Base-by-base conservation (phyloP, 2,797 vertebrate genomes). In the Morelia viridis region DNA sequence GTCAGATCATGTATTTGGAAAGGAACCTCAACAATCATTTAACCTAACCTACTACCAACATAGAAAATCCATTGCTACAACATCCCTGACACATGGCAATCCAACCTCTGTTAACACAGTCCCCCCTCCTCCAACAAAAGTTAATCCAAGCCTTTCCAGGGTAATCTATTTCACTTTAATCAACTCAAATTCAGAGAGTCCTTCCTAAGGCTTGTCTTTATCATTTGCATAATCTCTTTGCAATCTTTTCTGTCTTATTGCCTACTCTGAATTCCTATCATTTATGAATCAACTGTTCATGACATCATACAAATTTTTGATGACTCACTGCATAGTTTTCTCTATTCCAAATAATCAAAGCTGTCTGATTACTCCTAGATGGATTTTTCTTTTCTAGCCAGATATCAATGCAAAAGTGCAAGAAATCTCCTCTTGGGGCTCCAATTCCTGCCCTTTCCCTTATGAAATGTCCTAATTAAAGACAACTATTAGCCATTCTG, bases 401-500 rank as follows among this genome's bases (percentile, higher is more conserved):
- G 6, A 41, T 90, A 90, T 46, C 41, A 50, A 57, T 22, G 50
- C 71, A 71, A 31, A 92, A 26, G 5, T 71, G 31, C 6, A 26
- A n/a, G 0, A 41, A 41, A 2, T 0, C 17, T 50, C 8, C 58
- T 87, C 64, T 41, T 19, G n/a, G 13, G 6, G 2, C 60, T 17
- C 50, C 68, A 80, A 24, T 76, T 90, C 88, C 46, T 86, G 11
- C 11, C 19, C 65, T 61, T 41, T 71, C 88, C 41, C 58, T 86
- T 96, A 93, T 92, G 80, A 93, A 53, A 93, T 46, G 76, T 91
- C 91, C 65, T 88, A 93, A 90, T 94, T 96, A 94, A 94, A 95
- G 91, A 56, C 92, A 93, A 62, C 31, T 84, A 86, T 93, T 96
- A 86, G 53, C 88, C 65, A 92, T 91, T 94, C 91, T 92, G 8